These are phyloP conservation scores for Trichoplusia ni DNA, from an alignment of 1,140 invertebrate species.

Conservation along the genomic window DNA sequence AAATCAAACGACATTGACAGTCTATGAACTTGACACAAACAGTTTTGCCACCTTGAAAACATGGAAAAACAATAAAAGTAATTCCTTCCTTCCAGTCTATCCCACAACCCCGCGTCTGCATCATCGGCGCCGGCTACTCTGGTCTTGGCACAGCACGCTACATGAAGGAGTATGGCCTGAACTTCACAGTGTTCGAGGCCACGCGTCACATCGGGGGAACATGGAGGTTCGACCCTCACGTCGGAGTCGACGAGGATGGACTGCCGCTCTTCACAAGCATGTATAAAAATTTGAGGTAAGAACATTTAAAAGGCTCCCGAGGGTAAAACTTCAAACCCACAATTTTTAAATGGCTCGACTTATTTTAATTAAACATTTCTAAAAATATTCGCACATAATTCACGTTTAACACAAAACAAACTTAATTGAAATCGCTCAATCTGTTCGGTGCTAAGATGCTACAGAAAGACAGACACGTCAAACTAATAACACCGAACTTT, in stretches of 20 bases:
- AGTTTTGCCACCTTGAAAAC: too few relatives aligned
- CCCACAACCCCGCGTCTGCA: slow-evolving; percentile 49
- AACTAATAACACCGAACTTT: too few relatives aligned
- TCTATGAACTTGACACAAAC: too few relatives aligned
- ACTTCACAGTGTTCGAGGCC: slow-evolving; percentile 85
- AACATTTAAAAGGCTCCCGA: too few relatives aligned
- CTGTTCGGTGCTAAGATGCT: too few relatives aligned
- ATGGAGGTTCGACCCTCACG: slow-evolving; percentile 87
- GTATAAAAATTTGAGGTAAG: slow-evolving; percentile 88
- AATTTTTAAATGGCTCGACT: too few relatives aligned
- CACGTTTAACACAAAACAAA: too few relatives aligned
- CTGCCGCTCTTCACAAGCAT: slow-evolving; percentile 87
- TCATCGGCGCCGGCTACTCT: slow-evolving; percentile 72
- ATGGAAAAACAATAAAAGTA: neutral
- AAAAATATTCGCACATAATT: too few relatives aligned
- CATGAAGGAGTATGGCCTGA: slow-evolving; percentile 59
- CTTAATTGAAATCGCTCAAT: too few relatives aligned
- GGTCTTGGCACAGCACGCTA: slow-evolving; percentile 66
- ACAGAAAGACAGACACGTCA: too few relatives aligned
- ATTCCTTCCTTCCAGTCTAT: slow-evolving; percentile 41
- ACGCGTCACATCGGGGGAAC: slow-evolving; percentile 85
- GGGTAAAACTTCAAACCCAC: too few relatives aligned
- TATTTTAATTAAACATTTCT: too few relatives aligned
- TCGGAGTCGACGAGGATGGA: slow-evolving; percentile 83
- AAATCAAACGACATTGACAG: neutral